These are phyloP conservation scores for Trichoplusia ni DNA, from an alignment of 1,140 invertebrate genomes.

Conservation along the genomic window DNA sequence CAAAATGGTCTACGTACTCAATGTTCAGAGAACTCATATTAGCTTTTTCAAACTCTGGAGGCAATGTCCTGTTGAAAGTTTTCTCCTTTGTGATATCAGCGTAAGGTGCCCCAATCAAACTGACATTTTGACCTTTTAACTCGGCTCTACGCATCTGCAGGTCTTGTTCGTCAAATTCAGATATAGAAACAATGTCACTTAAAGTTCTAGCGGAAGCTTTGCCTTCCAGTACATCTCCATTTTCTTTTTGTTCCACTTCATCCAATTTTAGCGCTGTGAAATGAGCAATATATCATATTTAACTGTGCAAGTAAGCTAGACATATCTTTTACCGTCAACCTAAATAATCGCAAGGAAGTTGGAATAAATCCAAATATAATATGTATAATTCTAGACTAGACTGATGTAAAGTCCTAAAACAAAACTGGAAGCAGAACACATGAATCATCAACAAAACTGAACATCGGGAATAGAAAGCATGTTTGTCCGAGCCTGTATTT, in stretches of 20 bases:
- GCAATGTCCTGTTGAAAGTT: constrained; percentile 58
- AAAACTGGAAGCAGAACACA: constrained; percentile 9
- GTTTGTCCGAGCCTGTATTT: background rate
- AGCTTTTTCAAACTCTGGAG: constrained; percentile 59
- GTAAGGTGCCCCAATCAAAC: constrained; percentile 43
- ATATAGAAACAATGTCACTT: constrained; percentile 87
- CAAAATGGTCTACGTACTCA: constrained; percentile 59
- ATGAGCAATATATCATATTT: constrained; percentile 34
- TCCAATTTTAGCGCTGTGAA: constrained; percentile 81
- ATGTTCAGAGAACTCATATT: constrained; percentile 69
- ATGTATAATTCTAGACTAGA: constrained; percentile 33
- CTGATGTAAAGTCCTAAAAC: constrained; percentile 22
- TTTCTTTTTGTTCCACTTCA: constrained; percentile 72
- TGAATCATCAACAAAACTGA: constrained; percentile 11
- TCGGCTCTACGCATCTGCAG: constrained; percentile 77
- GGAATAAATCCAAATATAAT: constrained; percentile 60
- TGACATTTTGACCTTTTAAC: constrained; percentile 62
- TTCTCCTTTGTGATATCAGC: constrained; percentile 45
- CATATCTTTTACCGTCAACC: constrained; percentile 23
- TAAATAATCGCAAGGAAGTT: constrained; percentile 43
- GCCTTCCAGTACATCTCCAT: constrained; percentile 73
- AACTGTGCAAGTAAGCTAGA: constrained; percentile 13
- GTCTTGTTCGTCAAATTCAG: constrained; percentile 85
- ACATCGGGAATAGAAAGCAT: constrained; percentile 6
- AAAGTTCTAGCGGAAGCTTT: constrained; percentile 85